Evolutionary conservation across 2,888 invertebrate species (phyloP).

Genomic region (Hirtodrosophila trivittata): DNA sequence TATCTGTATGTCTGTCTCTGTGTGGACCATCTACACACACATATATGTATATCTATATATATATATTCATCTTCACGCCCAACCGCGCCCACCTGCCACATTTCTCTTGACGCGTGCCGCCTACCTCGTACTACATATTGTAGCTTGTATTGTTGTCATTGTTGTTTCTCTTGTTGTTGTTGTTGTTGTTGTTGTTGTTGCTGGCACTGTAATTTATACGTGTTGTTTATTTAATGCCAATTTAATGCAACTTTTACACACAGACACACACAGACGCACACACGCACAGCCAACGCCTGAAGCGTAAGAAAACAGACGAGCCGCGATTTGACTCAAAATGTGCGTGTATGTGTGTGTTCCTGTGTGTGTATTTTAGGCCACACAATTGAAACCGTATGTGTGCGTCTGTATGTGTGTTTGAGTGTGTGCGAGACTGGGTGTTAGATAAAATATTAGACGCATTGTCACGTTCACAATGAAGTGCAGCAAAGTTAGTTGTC

Average conservation of each 20-base stretch:
- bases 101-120: conserved; percentile 55
- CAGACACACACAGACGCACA: conserved; percentile 7
- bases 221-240: conserved; percentile 78
- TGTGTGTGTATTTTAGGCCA: not conserved
- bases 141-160: conserved; percentile 32
- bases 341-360: not conserved
- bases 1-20: conserved; percentile 21
- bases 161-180: conserved; percentile 10
- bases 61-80: conserved; percentile 1
- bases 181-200: conserved; percentile 24
- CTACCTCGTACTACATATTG: conserved; percentile 20
- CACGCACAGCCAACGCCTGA: conserved; percentile 19
- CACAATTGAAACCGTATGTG: conserved; percentile 2
- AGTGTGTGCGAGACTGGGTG: conserved; percentile 2
- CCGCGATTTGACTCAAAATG: conserved; percentile 48
- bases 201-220: conserved; percentile 69
- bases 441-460: conserved; percentile 59
- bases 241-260: conserved; percentile 66
- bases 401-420: not conserved
- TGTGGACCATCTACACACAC: not conserved
- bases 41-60: conserved; percentile 7
- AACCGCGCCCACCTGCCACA: conserved; percentile 55
- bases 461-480: conserved; percentile 54
- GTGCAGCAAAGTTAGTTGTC: conserved; percentile 32
- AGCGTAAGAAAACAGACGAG: conserved; percentile 43